A percentile compares a stretch with the other conserved stretches of the same genome.
These are phyloP conservation scores for Drosophila pachea DNA, from an alignment of 1,140 invertebrate genomes.

Conservation along the genomic window DNA sequence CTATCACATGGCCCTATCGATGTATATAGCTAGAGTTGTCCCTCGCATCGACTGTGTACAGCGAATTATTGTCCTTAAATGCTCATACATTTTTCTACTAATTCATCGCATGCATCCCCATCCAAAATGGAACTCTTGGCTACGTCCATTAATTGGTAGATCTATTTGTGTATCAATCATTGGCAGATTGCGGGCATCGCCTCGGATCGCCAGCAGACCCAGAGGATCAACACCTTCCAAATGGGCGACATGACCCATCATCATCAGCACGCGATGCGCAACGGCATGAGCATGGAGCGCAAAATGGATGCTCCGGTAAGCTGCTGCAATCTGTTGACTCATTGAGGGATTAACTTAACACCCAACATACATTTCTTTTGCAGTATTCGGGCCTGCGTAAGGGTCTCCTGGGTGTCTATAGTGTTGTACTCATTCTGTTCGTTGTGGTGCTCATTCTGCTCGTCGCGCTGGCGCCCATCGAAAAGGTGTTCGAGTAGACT, in stretches of 20 bases:
- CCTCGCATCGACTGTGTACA: conserved; percentile 62
- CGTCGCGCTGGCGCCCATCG: conserved; percentile 87
- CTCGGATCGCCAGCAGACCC: conserved; percentile 85
- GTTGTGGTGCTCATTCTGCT: conserved; percentile 85
- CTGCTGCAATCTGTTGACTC: neutral
- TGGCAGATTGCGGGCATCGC: conserved; percentile 85
- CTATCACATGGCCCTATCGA: conserved; percentile 38
- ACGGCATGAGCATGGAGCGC: conserved; percentile 82
- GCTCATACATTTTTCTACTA: conserved; percentile 63
- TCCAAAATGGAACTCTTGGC: conserved; percentile 23
- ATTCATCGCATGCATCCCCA: conserved; percentile 50
- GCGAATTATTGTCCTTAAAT: conserved; percentile 50
- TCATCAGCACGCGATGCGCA: conserved; percentile 81
- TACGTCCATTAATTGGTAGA: conserved; percentile 62
- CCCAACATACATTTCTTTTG: conserved; percentile 64
- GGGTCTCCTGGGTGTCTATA: conserved; percentile 86
- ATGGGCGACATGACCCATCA: conserved; percentile 86
- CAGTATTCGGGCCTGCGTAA: conserved; percentile 88
- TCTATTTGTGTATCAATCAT: conserved; percentile 77
- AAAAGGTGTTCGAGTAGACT: conserved; percentile 54
- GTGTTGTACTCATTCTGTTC: conserved; percentile 83
- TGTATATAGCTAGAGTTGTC: conserved; percentile 35
- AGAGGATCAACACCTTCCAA: conserved; percentile 88
- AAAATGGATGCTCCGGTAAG: conserved; percentile 88
- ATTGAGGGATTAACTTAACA: neutral